Conservation (phyloP, 2,888 invertebrate genomes). For the Neoaliturus tenellus region DNA sequence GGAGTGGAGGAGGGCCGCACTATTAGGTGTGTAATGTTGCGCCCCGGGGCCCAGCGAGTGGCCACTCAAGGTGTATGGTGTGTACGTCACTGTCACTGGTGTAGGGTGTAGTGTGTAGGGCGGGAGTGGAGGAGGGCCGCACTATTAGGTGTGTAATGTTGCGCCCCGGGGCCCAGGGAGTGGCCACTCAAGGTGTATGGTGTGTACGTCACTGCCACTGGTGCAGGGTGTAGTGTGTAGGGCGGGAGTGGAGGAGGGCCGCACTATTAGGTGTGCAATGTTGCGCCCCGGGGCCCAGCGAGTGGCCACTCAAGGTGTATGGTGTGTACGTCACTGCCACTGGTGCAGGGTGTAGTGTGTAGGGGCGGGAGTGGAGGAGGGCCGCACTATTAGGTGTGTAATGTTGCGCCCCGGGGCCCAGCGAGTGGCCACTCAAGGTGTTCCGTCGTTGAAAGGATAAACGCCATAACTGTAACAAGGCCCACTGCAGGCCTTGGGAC, state of each 20-base stretch:
- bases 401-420: conserved; percentile 17
- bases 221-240: too few species aligned
- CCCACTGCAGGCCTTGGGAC: neutral
- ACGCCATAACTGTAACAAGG: conserved; percentile 38
- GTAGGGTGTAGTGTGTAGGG: too few species aligned
- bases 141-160: conserved; percentile 31
- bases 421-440: conserved; percentile 24
- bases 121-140: neutral
- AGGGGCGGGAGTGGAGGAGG: neutral
- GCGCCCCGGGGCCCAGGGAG: conserved; percentile 1
- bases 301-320: neutral
- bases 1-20: neutral
- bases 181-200: conserved; percentile 27
- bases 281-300: neutral
- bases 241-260: too few species aligned
- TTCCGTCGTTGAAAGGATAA: conserved; percentile 26
- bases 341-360: too few species aligned
- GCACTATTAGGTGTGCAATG: neutral
- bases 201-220: too few species aligned
- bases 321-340: too few species aligned
- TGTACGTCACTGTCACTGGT: too few species aligned
- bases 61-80: conserved; percentile 29
- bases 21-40: conserved; percentile 31
- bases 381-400: conserved; percentile 12
- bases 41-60: conserved; percentile 8